A percentile compares a stretch with the other conserved stretches of the same genome.
Evolutionary conservation across 2,888 invertebrate species (phyloP).

Genomic region (Lasioglossum pauxillum): DNA sequence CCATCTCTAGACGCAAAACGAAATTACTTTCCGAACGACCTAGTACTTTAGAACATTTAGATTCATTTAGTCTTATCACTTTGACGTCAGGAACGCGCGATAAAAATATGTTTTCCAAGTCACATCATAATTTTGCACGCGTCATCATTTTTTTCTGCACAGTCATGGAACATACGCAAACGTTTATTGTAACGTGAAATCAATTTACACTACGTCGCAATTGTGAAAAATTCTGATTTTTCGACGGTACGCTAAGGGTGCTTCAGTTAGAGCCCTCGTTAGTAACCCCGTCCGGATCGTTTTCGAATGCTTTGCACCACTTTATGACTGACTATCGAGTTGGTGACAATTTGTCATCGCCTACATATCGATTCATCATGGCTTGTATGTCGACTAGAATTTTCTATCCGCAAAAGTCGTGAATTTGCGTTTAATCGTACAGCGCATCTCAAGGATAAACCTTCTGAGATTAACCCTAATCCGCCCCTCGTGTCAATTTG

Average conservation of each 20-base stretch:
- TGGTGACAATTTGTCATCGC: neutral
- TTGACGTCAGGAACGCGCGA: no score
- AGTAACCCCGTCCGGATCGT: neutral
- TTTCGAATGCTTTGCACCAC: neutral
- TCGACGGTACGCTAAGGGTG: neutral
- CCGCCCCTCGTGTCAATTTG: no score
- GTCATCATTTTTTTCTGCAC: neutral
- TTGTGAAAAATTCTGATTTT: neutral
- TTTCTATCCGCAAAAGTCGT: no score
- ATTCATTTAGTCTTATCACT: no score
- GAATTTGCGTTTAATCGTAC: no score
- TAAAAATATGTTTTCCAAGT: neutral
- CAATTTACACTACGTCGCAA: neutral
- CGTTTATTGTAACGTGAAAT: neutral
- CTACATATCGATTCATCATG: neutral
- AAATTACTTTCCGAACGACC: no score
- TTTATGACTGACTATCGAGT: neutral
- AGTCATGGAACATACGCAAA: neutral
- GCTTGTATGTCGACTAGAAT: no score
- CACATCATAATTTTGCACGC: neutral
- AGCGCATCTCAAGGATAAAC: no score
- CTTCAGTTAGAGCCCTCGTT: neutral
- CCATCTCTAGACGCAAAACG: no score
- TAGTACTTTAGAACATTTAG: no score
- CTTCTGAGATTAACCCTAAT: no score